Percentiles rank a stretch among this genome's conserved stretches.
phyloP scores from a whole-genome alignment of 1,140 invertebrate genomes.

The Tetramorium parvispinum region DNA sequence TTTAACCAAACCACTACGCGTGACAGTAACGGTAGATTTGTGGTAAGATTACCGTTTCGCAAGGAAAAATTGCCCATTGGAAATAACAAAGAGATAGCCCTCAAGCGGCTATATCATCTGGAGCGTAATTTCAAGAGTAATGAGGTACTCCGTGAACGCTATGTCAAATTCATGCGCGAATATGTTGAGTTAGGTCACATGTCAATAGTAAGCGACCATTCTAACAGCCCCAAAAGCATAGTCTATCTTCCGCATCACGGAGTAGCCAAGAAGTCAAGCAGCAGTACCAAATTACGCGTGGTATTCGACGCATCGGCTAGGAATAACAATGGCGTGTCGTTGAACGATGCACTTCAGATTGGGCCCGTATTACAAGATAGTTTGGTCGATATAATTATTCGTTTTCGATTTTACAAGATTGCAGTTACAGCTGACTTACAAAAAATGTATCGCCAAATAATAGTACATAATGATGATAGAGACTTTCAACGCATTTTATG shows the following conservation, averaged over 20 bases:
- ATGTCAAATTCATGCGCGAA: not conserved
- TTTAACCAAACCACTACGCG: not conserved
- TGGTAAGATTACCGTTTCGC: not conserved
- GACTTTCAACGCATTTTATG: not conserved
- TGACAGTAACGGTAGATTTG: not conserved
- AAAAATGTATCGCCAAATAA: constrained; percentile 26
- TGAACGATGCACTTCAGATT: constrained; percentile 1
- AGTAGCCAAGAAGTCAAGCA: not conserved
- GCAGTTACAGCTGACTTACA: constrained; percentile 27
- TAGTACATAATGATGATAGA: not conserved
- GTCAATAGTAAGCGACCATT: not conserved
- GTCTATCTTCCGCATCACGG: constrained; percentile 24
- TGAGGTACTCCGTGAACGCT: not conserved
- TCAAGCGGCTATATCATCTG: not conserved
- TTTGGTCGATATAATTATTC: constrained; percentile 40
- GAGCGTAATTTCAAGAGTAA: not conserved
- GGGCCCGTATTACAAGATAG: constrained; percentile 12
- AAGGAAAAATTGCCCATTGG: not conserved
- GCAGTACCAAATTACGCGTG: not conserved
- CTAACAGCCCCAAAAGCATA: too few relatives aligned
- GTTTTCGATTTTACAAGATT: constrained; percentile 10
- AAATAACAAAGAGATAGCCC: not conserved
- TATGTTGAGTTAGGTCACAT: not conserved
- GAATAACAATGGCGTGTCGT: not conserved
- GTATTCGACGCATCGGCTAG: constrained; percentile 17